A percentile compares a stretch with the other conserved stretches of the same genome.
These are phyloP conservation scores for Oceanodroma leucorhoa DNA, from an alignment of 2,797 vertebrate genomes.

Conservation along the genomic window DNA sequence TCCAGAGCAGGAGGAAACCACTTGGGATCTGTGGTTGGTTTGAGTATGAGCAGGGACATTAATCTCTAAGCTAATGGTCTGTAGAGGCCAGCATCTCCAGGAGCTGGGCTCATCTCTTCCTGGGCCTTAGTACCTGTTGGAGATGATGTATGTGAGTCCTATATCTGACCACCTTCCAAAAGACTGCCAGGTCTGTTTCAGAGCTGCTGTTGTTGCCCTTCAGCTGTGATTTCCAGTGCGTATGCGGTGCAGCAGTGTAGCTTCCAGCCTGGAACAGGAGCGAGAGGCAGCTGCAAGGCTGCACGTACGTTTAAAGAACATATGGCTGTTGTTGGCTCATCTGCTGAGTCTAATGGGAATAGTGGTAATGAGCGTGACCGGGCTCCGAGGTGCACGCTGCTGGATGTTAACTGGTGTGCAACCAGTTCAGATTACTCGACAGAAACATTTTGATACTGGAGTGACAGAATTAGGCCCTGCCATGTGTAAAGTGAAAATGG, in stretches of 20 bases:
- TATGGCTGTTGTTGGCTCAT: not conserved
- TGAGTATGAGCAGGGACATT: not conserved
- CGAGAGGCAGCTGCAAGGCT: not conserved
- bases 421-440: not conserved
- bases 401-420: not conserved
- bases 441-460: rapidly evolving
- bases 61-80: not conserved
- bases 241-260: rapidly evolving
- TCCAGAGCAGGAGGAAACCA: not conserved
- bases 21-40: not conserved
- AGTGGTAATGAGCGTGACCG: rapidly evolving
- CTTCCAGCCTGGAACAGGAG: not conserved
- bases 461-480: not conserved
- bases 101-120: not conserved
- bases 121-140: not conserved
- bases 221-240: not conserved
- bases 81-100: not conserved
- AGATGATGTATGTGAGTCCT: rapidly evolving
- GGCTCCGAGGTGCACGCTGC: rapidly evolving
- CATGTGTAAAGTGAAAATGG: not conserved
- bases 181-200: rapidly evolving
- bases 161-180: not conserved
- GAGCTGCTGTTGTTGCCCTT: rapidly evolving
- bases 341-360: not conserved
- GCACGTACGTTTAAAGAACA: not conserved